Evolutionary conservation across 2,888 invertebrate genomes (phyloP).

Genomic region (Cyrtodaria siliqua): DNA sequence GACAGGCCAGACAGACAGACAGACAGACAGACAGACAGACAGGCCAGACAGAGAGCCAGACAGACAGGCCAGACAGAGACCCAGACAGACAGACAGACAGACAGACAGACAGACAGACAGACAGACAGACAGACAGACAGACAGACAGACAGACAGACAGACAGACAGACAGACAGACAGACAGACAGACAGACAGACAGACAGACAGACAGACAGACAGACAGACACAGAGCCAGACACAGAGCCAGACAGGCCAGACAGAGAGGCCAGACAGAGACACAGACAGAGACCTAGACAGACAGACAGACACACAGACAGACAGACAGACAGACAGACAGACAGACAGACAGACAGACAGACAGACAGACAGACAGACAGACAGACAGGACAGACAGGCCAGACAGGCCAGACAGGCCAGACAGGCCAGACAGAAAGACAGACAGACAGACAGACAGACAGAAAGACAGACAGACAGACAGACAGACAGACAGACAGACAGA

Average conservation of each 20-base stretch:
- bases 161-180: not conserved
- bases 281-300: not conserved
- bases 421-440: too few species aligned
- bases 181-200: conserved; percentile 1
- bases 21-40: too few species aligned
- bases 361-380: too few species aligned
- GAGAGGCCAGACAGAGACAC: too few species aligned
- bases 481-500: not conserved
- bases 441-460: too few species aligned
- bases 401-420: too few species aligned
- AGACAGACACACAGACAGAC: conserved; percentile 1
- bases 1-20: too few species aligned
- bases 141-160: not conserved
- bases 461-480: too few species aligned
- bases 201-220: conserved; percentile 3
- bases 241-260: too few species aligned
- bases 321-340: conserved; percentile 1
- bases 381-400: too few species aligned
- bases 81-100: not conserved
- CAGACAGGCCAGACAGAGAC: too few species aligned
- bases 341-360: not conserved
- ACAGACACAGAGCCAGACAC: conserved; percentile 4
- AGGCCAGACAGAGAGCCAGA: too few species aligned
- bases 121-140: conserved; percentile 5
- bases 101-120: not conserved